phyloP scores from a whole-genome alignment of 2,797 vertebrate species.

The Triplophysa bombifrons region DNA sequence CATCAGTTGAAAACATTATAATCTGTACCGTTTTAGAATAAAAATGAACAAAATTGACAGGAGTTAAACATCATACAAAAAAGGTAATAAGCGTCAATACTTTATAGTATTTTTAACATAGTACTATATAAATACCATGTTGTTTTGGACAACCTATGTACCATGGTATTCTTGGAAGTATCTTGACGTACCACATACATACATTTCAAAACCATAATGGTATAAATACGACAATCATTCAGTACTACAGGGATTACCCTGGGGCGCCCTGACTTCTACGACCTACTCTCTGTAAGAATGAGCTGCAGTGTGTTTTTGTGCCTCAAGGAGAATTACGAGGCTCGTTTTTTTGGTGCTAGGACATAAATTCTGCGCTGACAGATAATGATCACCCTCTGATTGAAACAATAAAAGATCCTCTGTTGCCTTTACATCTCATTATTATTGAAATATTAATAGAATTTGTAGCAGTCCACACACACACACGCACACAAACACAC shows the following conservation, averaged over 20 bases:
- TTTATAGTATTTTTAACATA: too few species aligned
- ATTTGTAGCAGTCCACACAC: conserved; percentile 1
- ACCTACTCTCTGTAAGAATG: neutral
- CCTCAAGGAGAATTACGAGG: conserved; percentile 20
- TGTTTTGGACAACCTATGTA: neutral
- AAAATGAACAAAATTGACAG: too few species aligned
- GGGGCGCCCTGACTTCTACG: neutral
- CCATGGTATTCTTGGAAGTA: neutral
- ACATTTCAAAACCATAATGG: too few species aligned
- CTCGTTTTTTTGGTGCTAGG: conserved; percentile 3
- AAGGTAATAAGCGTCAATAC: too few species aligned
- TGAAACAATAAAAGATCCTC: neutral
- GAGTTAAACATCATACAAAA: too few species aligned
- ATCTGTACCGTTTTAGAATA: too few species aligned
- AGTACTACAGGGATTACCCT: neutral
- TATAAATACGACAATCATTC: neutral
- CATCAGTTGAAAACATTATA: too few species aligned
- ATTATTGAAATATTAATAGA: neutral
- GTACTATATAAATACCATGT: neutral
- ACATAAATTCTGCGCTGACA: neutral
- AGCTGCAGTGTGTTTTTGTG: conserved; percentile 29
- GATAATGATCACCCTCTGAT: conserved; percentile 1
- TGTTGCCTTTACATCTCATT: neutral
- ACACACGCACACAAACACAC: conserved; percentile 37
- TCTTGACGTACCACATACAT: neutral